A percentile compares a stretch with the other conserved stretches of the same genome.
Conservation (phyloP, 2,113 vertebrate genomes). For the Chaetodon trifascialis region DNA sequence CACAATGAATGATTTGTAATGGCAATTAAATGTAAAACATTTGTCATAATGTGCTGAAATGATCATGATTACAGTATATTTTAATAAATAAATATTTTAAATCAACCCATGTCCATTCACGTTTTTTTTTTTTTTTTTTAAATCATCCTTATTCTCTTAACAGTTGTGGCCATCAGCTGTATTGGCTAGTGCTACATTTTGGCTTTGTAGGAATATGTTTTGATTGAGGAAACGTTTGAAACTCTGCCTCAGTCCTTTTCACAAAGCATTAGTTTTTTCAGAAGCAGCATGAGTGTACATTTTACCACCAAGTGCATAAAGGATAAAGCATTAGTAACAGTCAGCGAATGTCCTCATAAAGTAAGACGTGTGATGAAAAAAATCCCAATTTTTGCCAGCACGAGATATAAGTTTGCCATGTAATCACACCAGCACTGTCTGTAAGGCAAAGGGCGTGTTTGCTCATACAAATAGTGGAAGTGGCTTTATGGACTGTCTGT, state of each 20-base stretch:
- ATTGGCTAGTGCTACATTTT: neutral
- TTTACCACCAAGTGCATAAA: neutral
- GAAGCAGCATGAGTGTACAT: neutral
- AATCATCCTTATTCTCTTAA: neutral
- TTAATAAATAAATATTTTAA: slow-evolving; percentile 74
- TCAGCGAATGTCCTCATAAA: neutral
- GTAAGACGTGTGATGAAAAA: neutral
- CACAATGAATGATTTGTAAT: slow-evolving; percentile 24
- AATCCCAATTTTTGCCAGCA: slow-evolving; percentile 13
- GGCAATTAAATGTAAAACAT: neutral
- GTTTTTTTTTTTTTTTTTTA: too few relatives aligned
- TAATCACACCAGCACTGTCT: slow-evolving; percentile 63
- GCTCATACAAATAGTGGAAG: slow-evolving; percentile 82
- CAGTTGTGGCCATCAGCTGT: neutral
- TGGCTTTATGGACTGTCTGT: slow-evolving; percentile 85
- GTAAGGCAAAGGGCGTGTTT: slow-evolving; percentile 85
- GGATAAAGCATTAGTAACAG: neutral
- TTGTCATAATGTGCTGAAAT: slow-evolving; percentile 43
- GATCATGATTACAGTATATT: slow-evolving; percentile 69
- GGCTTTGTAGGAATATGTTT: neutral
- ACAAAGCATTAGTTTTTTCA: neutral
- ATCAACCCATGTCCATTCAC: neutral
- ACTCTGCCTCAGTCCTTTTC: neutral
- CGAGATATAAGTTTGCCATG: slow-evolving; percentile 20
- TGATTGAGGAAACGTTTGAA: neutral